These are phyloP conservation scores for Cydia fagiglandana DNA, from an alignment of 1,140 invertebrate genomes.

Conservation along the genomic window DNA sequence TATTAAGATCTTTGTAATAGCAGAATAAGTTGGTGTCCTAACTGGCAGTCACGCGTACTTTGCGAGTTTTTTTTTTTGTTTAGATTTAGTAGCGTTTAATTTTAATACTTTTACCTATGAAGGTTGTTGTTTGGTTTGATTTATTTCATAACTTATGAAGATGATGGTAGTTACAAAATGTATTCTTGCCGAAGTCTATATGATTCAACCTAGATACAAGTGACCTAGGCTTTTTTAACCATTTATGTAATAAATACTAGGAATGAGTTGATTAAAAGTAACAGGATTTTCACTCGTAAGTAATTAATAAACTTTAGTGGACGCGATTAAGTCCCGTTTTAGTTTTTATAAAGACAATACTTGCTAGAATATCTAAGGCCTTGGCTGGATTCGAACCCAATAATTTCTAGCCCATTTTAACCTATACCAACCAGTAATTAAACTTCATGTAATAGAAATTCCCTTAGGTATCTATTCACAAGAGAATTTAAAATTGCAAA, in stretches of 20 bases:
- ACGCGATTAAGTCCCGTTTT: no score
- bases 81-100: neutral
- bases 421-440: neutral
- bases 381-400: neutral
- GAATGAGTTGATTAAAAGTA: no score
- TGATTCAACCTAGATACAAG: no score
- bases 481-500: conserved; percentile 19
- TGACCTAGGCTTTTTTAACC: no score
- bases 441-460: neutral
- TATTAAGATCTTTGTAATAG: neutral
- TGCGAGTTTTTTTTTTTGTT: conserved; percentile 4
- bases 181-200: no score
- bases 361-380: no score
- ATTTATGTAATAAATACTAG: no score
- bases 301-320: no score
- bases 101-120: neutral
- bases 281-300: no score
- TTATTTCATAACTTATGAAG: neutral
- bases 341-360: no score
- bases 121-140: neutral
- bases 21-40: neutral
- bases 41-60: conserved; percentile 1
- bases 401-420: neutral
- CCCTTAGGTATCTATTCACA: neutral
- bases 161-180: neutral